Percentiles rank a stretch among this genome's conserved stretches.
Evolutionary conservation across 2,113 vertebrate species (phyloP).

Genomic region (Talpa occidentalis): DNA sequence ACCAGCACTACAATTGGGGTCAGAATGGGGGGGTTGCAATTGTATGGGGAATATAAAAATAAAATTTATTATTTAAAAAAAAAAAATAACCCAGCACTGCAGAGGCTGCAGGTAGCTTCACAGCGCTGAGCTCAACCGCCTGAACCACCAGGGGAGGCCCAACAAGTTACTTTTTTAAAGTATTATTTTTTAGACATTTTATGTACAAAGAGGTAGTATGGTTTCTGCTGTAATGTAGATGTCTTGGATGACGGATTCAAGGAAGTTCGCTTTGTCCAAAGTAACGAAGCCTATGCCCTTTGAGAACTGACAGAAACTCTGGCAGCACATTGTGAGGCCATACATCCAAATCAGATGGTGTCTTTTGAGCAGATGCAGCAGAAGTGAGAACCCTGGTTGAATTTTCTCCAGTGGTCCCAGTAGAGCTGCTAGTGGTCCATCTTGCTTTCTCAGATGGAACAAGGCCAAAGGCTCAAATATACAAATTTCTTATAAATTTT

Average conservation of each 20-base stretch:
- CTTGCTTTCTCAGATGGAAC: background rate
- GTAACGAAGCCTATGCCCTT: background rate
- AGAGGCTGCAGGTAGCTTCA: too few species aligned
- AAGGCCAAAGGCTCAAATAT: background rate
- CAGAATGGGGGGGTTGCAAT: too few species aligned
- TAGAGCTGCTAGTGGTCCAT: background rate
- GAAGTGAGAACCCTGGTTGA: background rate
- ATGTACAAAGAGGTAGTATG: background rate
- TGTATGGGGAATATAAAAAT: too few species aligned
- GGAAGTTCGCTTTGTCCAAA: background rate
- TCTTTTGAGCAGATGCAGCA: background rate
- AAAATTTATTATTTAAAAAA: too few species aligned
- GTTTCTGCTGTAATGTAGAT: background rate
- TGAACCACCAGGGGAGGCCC: too few species aligned
- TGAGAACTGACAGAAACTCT: background rate
- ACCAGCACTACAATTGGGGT: too few species aligned
- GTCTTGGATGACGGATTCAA: background rate
- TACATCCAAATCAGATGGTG: background rate
- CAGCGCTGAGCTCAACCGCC: too few species aligned
- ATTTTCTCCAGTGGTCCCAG: background rate
- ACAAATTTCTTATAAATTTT: background rate
- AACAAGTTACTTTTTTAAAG: too few species aligned
- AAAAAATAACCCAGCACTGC: too few species aligned
- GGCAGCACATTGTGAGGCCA: background rate
- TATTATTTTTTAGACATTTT: background rate